These are phyloP conservation scores for Hafferia zeledoni DNA, from an alignment of 2,797 vertebrate genomes.

Conservation along the genomic window DNA sequence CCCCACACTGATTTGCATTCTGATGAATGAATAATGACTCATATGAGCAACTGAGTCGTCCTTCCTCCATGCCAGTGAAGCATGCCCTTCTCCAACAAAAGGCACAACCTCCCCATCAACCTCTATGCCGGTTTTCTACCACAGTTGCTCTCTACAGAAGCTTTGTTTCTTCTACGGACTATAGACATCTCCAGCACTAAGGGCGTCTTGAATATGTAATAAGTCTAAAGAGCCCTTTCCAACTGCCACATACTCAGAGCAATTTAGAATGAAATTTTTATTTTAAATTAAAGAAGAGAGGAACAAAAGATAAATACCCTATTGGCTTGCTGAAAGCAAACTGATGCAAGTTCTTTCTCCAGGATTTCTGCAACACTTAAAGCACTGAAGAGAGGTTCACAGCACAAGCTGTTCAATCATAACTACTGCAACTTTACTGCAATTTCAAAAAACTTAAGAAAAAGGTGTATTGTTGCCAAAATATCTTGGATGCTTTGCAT, in stretches of 20 bases:
- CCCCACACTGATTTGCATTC: background rate
- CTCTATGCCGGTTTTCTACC: background rate
- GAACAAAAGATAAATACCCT: background rate
- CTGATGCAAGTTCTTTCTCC: background rate
- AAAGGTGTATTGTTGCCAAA: background rate
- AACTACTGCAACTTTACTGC: background rate
- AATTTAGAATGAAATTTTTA: background rate
- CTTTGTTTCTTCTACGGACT: background rate
- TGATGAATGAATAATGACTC: background rate
- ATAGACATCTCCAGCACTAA: background rate
- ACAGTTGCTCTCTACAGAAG: background rate
- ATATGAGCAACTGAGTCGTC: background rate
- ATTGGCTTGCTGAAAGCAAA: background rate
- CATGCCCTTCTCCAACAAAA: accelerated
- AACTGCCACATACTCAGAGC: background rate
- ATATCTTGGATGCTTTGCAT: background rate
- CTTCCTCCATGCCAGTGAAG: background rate
- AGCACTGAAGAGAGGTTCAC: background rate
- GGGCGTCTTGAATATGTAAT: background rate
- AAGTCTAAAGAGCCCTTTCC: constrained; percentile 3
- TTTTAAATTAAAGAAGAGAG: constrained; percentile 9
- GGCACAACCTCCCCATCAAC: background rate
- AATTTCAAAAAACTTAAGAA: background rate
- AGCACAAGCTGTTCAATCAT: background rate
- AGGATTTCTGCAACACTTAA: background rate